These are phyloP conservation scores for Platycnemis pennipes DNA, from an alignment of 2,888 invertebrate species.

Conservation along the genomic window DNA sequence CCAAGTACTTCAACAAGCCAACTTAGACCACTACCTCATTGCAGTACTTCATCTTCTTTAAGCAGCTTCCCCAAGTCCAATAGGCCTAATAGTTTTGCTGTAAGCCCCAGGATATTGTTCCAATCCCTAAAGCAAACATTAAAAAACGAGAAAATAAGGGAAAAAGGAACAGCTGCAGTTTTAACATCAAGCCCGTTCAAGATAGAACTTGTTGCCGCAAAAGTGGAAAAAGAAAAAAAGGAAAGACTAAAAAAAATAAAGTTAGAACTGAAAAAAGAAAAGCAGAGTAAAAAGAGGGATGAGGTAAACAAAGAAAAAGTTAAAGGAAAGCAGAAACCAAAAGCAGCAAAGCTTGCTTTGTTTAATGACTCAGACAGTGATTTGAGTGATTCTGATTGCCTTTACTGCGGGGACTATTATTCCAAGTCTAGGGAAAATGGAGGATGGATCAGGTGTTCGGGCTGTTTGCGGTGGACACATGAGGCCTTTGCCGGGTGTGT, in stretches of 20 bases:
- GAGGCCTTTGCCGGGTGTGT: not conserved
- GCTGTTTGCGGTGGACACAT: not conserved
- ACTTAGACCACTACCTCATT: not conserved
- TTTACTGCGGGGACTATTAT: not conserved
- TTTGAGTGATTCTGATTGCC: not conserved
- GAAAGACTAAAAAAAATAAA: not conserved
- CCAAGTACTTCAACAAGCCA: too few relatives aligned
- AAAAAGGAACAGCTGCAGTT: slow-evolving; percentile 14
- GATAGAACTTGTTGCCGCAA: not conserved
- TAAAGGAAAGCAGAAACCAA: not conserved
- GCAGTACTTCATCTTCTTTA: not conserved
- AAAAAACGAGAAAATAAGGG: not conserved
- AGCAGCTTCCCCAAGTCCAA: not conserved
- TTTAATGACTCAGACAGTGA: not conserved
- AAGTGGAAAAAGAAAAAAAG: not conserved
- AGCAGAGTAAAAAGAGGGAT: not conserved
- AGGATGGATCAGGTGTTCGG: slow-evolving; percentile 11
- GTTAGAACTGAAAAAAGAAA: not conserved
- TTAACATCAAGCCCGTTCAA: slow-evolving; percentile 30
- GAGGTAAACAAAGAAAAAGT: not conserved
- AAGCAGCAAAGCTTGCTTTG: slow-evolving; percentile 3
- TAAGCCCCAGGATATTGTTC: not conserved
- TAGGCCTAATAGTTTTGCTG: not conserved
- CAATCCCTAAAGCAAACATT: not conserved
- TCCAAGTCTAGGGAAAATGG: not conserved